Percentiles rank a stretch among this genome's conserved stretches.
Conservation (phyloP, 2,888 invertebrate genomes). For the Schrankia costaestrigalis region DNA sequence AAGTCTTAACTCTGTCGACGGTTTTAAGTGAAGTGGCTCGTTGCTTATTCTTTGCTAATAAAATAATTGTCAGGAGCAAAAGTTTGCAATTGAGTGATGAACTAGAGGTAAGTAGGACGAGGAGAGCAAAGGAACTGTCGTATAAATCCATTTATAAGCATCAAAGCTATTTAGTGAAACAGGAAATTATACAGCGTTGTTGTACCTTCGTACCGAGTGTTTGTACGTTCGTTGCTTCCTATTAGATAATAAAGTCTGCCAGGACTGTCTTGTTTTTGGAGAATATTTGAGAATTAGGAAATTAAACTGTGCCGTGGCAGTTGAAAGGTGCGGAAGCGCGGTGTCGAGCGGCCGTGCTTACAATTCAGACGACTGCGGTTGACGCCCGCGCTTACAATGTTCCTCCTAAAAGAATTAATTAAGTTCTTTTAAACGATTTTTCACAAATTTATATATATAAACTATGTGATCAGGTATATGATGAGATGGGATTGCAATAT, state of each 20-base stretch:
- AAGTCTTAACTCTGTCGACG: slow-evolving; percentile 21
- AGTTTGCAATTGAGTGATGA: slow-evolving; percentile 2
- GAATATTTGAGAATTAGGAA: slow-evolving; percentile 75
- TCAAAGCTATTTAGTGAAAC: slow-evolving; percentile 70
- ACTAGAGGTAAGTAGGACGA: slow-evolving; percentile 26
- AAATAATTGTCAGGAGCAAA: slow-evolving; percentile 2
- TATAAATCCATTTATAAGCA: slow-evolving; percentile 60
- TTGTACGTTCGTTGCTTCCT: slow-evolving; percentile 68
- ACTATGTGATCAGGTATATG: too few relatives aligned
- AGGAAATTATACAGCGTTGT: slow-evolving; percentile 73
- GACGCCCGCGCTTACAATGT: slow-evolving; percentile 32
- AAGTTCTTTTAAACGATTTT: slow-evolving; percentile 19
- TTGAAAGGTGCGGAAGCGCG: slow-evolving; percentile 65
- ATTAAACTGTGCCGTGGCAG: slow-evolving; percentile 64
- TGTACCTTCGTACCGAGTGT: slow-evolving; percentile 49
- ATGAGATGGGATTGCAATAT: too few relatives aligned
- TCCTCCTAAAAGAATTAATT: slow-evolving; percentile 32
- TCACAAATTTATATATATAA: too few relatives aligned
- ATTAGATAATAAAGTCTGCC: slow-evolving; percentile 71
- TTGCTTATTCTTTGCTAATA: slow-evolving; percentile 2
- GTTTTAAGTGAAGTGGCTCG: slow-evolving; percentile 15
- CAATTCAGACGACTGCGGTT: slow-evolving; percentile 33
- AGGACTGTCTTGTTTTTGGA: slow-evolving; percentile 59
- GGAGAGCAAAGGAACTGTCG: slow-evolving; percentile 42
- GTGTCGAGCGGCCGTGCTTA: slow-evolving; percentile 28